Conservation (phyloP, 1,140 invertebrate species). For the Sminthurinus signatus region DNA sequence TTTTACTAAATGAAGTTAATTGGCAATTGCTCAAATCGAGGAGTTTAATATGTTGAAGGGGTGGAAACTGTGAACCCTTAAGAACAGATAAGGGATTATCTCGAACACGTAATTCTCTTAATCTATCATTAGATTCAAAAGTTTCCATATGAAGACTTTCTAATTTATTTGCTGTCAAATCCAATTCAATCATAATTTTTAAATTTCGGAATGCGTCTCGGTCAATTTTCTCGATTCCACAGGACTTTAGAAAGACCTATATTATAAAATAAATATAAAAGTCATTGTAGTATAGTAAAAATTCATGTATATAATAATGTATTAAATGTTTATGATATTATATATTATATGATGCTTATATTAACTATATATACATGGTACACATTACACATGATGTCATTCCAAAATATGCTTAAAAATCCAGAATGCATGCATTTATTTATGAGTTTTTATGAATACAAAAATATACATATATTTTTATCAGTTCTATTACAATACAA, state of each 20-base stretch:
- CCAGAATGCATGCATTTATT: no score
- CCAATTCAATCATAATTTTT: constrained; percentile 78
- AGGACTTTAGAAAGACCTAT: constrained; percentile 39
- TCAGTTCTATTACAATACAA: no score
- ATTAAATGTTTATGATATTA: no score
- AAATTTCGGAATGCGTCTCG: constrained; percentile 75
- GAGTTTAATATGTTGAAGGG: constrained; percentile 60
- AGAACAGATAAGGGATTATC: constrained; percentile 63
- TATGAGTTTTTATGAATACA: no score
- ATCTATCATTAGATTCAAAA: constrained; percentile 63
- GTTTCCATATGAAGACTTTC: constrained; percentile 60
- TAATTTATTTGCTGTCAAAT: constrained; percentile 68
- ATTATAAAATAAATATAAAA: no score
- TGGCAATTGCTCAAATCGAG: constrained; percentile 70
- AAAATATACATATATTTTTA: no score
- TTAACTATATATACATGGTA: no score
- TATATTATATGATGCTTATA: no score
- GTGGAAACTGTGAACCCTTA: constrained; percentile 60
- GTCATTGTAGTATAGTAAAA: no score
- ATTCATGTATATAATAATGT: no score
- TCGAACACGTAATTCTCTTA: constrained; percentile 60
- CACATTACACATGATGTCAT: no score
- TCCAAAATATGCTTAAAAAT: no score
- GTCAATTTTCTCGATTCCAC: constrained; percentile 66
- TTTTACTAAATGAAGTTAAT: constrained; percentile 60